Evolutionary conservation across 2,113 vertebrate species (phyloP).

Genomic region (Lagopus muta): DNA sequence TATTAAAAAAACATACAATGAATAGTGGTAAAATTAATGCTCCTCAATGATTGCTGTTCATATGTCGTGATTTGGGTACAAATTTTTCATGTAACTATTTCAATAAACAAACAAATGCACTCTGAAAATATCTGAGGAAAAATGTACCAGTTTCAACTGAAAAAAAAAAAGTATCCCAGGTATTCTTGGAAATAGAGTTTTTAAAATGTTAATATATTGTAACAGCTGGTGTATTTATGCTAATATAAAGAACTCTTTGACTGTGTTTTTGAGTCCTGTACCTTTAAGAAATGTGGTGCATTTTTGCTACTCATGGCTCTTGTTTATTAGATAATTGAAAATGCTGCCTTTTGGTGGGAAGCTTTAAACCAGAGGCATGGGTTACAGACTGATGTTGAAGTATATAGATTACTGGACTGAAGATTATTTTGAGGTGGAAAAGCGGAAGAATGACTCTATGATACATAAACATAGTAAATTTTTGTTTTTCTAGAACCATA

Average conservation of each 20-base stretch:
- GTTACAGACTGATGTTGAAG: not conserved
- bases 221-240: not conserved
- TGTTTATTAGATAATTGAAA: not conserved
- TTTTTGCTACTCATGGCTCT: not conserved
- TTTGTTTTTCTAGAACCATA: not conserved
- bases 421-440: not conserved
- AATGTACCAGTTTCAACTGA: not conserved
- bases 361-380: not conserved
- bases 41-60: not conserved
- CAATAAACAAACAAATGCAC: not conserved
- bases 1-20: not conserved
- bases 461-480: rapidly evolving
- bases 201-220: not conserved
- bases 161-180: not conserved
- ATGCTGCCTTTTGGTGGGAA: not conserved
- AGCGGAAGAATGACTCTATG: not conserved
- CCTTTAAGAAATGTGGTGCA: not conserved
- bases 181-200: not conserved
- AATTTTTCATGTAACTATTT: not conserved
- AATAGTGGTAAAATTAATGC: not conserved
- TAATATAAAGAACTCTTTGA: not conserved
- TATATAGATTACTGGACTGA: not conserved
- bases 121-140: not conserved
- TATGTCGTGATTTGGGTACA: not conserved
- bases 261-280: not conserved